These are phyloP conservation scores for Drosophila helvetica DNA, from an alignment of 2,888 invertebrate species.

Conservation along the genomic window DNA sequence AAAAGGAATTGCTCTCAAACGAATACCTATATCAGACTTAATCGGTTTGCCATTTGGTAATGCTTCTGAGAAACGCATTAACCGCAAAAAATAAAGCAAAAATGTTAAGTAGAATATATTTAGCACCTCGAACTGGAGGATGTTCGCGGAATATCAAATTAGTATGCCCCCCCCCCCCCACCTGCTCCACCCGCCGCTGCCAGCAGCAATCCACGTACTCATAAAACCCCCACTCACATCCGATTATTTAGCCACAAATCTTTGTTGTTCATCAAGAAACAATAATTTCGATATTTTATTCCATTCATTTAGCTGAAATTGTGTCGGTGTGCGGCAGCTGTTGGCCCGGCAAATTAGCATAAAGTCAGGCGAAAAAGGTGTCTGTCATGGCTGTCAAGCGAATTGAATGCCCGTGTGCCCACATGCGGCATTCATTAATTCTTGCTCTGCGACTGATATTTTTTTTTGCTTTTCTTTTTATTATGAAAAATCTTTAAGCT, in stretches of 20 bases:
- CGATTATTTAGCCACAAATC: constrained; percentile 49
- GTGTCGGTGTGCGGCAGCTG: constrained; percentile 49
- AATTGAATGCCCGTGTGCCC: constrained; percentile 68
- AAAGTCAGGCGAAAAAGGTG: constrained; percentile 46
- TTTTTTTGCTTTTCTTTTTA: constrained; percentile 44
- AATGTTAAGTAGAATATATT: constrained; percentile 12
- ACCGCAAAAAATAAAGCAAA: constrained; percentile 9
- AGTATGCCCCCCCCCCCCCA: background rate
- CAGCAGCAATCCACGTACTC: background rate
- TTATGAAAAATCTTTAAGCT: constrained; percentile 73
- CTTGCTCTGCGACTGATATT: constrained; percentile 56
- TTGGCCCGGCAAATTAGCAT: constrained; percentile 69
- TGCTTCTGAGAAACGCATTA: constrained; percentile 11
- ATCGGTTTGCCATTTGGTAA: background rate
- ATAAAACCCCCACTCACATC: constrained; percentile 15
- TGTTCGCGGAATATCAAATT: constrained; percentile 31
- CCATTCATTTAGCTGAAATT: constrained; percentile 37
- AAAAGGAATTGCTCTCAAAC: background rate
- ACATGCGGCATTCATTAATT: constrained; percentile 68
- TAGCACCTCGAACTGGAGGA: constrained; percentile 34
- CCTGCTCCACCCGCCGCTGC: too few relatives aligned
- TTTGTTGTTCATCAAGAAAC: constrained; percentile 46
- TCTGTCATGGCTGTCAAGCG: constrained; percentile 63
- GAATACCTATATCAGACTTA: background rate
- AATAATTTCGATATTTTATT: constrained; percentile 49